Evolutionary conservation across 2,888 invertebrate species (phyloP), one percentile per base, ranked within the genome.

Genomic region (Athalia circularis): DNA sequence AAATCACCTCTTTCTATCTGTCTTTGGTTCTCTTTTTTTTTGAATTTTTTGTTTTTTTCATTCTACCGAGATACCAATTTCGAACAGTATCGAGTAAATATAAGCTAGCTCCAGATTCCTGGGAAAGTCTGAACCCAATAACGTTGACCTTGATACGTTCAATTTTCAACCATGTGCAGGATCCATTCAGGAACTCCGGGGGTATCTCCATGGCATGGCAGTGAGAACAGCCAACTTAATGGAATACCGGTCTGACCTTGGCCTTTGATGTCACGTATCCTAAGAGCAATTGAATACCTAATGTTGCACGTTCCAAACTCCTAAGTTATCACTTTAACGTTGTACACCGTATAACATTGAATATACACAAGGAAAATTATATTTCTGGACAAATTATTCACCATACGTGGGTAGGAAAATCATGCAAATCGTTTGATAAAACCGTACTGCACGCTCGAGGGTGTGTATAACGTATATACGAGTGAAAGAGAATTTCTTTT

Each of bases 181-280:
- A 72, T 72, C 72, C 59, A 72, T 72, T 72, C 57, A 72, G 72
- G 57, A 72, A 72, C 72, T 59, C 59, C 57, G 13, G 47, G 57
- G 57, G 4, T 54, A 54, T 9, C 8, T 52, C 52, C 52, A 52
- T 9, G 11, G 52, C 72, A 9, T 47, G 15, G 59, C 72, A 45
- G 57, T 45, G 59, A 15, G 72, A 72, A 47, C 72, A 59, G 7
- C 72, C 72, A 47, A 72, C 59, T 59, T 72, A 72, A 72, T 72
- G 29, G 52, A 72, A 72, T 72, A 72, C 72, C 72, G 72, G 29
- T 72, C 59, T n/a, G 72, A 59, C 72, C 72, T 72, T 72, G 72
- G 72, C 72, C 72, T 72, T 59, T 59, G 72, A 72, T 59, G 72
- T 72, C 57, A 72, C 72, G 47, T 45, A 47, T 72, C 45, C 59